Percentiles rank a stretch among this genome's conserved stretches.
phyloP scores from a whole-genome alignment of 1,140 invertebrate genomes.

The Drosophila biarmipes region DNA sequence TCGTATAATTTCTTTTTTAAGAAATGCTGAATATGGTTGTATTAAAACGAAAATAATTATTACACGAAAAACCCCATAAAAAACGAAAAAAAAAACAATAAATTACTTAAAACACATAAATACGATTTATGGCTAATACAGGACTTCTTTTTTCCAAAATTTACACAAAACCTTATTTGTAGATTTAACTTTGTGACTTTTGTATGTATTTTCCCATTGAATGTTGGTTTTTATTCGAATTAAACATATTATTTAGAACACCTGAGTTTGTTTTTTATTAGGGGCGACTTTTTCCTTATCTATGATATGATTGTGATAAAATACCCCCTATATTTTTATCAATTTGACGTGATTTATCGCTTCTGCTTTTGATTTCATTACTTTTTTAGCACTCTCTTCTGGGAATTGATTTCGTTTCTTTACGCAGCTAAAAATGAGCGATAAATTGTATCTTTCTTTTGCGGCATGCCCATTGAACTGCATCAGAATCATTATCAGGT shows the following conservation, averaged over 20 bases:
- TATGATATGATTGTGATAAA: slow-evolving; percentile 5
- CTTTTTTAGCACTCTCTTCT: slow-evolving; percentile 15
- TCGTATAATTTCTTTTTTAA: slow-evolving; percentile 62
- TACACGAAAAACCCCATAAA: slow-evolving; percentile 20
- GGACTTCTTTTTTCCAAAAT: slow-evolving; percentile 50
- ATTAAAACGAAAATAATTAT: slow-evolving; percentile 33
- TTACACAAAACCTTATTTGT: slow-evolving; percentile 35
- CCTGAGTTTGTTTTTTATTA: slow-evolving; percentile 3
- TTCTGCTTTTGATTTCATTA: slow-evolving; percentile 14
- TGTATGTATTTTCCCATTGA: slow-evolving; percentile 65
- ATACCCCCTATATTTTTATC: slow-evolving; percentile 14
- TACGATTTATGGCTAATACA: slow-evolving; percentile 38
- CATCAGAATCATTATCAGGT: slow-evolving; percentile 28
- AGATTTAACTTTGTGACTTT: slow-evolving; percentile 54
- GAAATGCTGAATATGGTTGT: slow-evolving; percentile 74
- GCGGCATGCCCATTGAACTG: slow-evolving; percentile 34
- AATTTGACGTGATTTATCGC: slow-evolving; percentile 28
- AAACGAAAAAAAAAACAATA: slow-evolving; percentile 27
- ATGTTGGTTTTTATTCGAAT: slow-evolving; percentile 70
- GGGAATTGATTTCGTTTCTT: slow-evolving; percentile 27
- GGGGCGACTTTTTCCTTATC: not conserved
- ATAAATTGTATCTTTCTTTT: slow-evolving; percentile 33
- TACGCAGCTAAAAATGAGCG: slow-evolving; percentile 2
- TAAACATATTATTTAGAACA: slow-evolving; percentile 54
- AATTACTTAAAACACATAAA: slow-evolving; percentile 36